Conservation (phyloP, 53 echinoderm and acorn worm genomes). For the Actinopyga echinites region DNA sequence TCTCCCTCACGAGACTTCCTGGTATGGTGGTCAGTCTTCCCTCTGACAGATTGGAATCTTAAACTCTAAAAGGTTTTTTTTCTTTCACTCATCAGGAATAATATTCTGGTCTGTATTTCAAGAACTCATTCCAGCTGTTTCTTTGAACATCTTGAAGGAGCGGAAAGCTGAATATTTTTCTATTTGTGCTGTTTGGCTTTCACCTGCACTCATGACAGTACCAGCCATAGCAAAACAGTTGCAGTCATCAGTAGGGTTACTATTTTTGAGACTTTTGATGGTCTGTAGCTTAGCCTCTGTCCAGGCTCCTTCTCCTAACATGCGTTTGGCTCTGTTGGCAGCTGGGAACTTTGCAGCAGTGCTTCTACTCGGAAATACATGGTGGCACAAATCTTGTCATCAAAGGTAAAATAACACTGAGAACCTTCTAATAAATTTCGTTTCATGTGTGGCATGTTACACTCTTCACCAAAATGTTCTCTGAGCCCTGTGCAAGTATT, state of each 20-base stretch:
- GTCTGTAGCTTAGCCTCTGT: slow-evolving; percentile 81
- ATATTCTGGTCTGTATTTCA: slow-evolving; percentile 92
- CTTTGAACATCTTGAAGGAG: slow-evolving; percentile 77
- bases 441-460: too few relatives aligned
- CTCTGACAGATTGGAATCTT: too few relatives aligned
- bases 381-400: slow-evolving; percentile 89
- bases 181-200: slow-evolving; percentile 70
- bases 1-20: too few relatives aligned
- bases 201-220: slow-evolving; percentile 66
- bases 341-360: slow-evolving; percentile 74
- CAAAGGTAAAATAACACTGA: slow-evolving; percentile 75
- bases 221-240: slow-evolving; percentile 48
- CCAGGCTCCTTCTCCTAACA: slow-evolving; percentile 72
- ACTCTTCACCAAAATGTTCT: too few relatives aligned
- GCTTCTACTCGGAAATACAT: slow-evolving; percentile 71
- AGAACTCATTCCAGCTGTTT: slow-evolving; percentile 77
- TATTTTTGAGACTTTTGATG: slow-evolving; percentile 65
- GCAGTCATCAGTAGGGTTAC: slow-evolving; percentile 70
- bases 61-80: too few relatives aligned
- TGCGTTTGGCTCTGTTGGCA: slow-evolving; percentile 60
- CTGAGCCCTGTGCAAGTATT: too few relatives aligned
- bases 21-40: too few relatives aligned
- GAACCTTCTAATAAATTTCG: neutral
- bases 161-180: slow-evolving; percentile 83
- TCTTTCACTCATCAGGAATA: slow-evolving; percentile 60